Conservation (phyloP, 2,888 invertebrate genomes). For the Epirrhoe tristata region DNA sequence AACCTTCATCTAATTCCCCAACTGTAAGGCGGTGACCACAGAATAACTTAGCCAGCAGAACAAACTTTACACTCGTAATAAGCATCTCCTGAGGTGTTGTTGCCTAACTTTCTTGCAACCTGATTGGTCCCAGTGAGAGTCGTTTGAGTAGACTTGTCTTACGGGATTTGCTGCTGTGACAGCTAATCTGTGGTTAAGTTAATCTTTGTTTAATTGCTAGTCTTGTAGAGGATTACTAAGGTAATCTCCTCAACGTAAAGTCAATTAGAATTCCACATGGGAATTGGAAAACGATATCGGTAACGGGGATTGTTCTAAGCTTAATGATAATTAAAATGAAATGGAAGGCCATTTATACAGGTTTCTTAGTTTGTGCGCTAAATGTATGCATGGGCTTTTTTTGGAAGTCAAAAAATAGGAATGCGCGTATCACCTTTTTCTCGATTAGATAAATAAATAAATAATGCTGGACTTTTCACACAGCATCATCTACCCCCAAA, state of each 20-base stretch:
- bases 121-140: slow-evolving; percentile 65
- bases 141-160: slow-evolving; percentile 48
- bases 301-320: background rate
- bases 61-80: slow-evolving; percentile 24
- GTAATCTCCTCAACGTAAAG: slow-evolving; percentile 21
- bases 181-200: slow-evolving; percentile 44
- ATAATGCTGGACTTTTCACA: too few species aligned
- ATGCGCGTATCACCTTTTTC: too few species aligned
- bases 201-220: slow-evolving; percentile 52
- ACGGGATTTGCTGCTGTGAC: slow-evolving; percentile 45
- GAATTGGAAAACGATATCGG: background rate
- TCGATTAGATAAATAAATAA: too few species aligned
- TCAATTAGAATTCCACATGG: slow-evolving; percentile 2
- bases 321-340: too few species aligned
- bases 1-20: slow-evolving; percentile 2
- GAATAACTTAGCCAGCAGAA: slow-evolving; percentile 27
- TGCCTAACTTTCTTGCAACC: slow-evolving; percentile 49
- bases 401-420: too few species aligned
- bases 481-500: too few species aligned
- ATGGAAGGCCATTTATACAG: too few species aligned
- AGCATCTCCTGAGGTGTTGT: slow-evolving; percentile 29
- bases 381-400: too few species aligned
- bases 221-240: slow-evolving; percentile 41
- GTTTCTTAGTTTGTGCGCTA: too few species aligned
- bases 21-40: slow-evolving; percentile 6